phyloP scores from a whole-genome alignment of 1,140 invertebrate genomes.

The Lasioglossum baleicum region DNA sequence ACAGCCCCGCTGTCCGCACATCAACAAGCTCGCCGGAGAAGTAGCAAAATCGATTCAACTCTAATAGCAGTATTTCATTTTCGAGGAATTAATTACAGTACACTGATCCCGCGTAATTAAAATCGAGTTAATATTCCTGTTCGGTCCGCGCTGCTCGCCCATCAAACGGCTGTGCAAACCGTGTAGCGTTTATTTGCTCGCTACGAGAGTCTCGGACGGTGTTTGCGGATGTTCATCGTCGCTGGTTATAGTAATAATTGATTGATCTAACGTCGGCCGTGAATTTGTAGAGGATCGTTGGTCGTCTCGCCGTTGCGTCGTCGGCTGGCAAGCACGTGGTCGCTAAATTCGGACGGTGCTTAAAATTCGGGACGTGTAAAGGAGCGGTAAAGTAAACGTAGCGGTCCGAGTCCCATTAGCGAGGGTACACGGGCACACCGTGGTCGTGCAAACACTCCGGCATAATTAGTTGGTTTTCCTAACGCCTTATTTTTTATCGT shows the following conservation, averaged over 20 bases:
- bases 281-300: background rate
- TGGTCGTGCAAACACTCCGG: constrained; percentile 20
- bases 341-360: constrained; percentile 29
- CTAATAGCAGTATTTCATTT: background rate
- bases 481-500: constrained; percentile 3
- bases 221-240: background rate
- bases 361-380: constrained; percentile 31
- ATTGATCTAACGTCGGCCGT: background rate
- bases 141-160: no score
- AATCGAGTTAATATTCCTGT: background rate
- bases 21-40: background rate
- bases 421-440: constrained; percentile 1
- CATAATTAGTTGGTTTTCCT: constrained; percentile 42
- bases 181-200: background rate
- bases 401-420: constrained; percentile 29
- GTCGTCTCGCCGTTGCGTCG: background rate
- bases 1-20: no score
- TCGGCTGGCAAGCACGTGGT: background rate
- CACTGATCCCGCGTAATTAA: background rate
- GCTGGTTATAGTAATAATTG: constrained; percentile 8
- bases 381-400: constrained; percentile 44
- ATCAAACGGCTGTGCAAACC: background rate
- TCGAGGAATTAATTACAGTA: background rate
- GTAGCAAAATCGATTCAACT: background rate
- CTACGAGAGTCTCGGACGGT: background rate